A percentile compares a stretch with the other conserved stretches of the same genome.
phyloP scores from a whole-genome alignment of 2,888 invertebrate genomes.

The Pollenia angustigena region DNA sequence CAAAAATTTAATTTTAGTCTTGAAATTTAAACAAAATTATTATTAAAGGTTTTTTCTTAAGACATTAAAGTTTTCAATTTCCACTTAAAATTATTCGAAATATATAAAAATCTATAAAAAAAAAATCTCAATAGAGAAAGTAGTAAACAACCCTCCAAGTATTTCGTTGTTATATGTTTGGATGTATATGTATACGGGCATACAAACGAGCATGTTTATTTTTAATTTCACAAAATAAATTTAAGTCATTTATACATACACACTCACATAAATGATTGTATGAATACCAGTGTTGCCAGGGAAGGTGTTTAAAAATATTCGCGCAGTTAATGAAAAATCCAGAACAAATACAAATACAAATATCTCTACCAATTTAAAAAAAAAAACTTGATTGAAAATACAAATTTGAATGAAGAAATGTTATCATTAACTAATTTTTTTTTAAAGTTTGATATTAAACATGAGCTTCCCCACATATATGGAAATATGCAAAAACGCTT shows the following conservation, averaged over 20 bases:
- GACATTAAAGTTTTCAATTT: neutral
- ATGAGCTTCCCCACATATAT: too few species aligned
- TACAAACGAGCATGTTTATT: constrained; percentile 37
- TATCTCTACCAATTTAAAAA: too few species aligned
- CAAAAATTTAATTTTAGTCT: neutral
- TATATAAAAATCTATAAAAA: neutral
- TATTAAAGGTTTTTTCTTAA: neutral
- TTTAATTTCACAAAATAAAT: constrained; percentile 53
- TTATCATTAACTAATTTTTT: too few species aligned
- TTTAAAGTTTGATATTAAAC: too few species aligned
- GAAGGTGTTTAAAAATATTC: too few species aligned
- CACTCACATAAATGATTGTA: neutral
- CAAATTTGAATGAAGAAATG: too few species aligned
- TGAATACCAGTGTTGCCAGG: too few species aligned
- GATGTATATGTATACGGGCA: neutral
- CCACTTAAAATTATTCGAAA: neutral
- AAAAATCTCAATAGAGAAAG: constrained; percentile 25
- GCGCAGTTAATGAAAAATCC: too few species aligned
- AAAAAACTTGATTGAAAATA: too few species aligned
- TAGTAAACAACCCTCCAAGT: constrained; percentile 49
- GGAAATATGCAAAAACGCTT: too few species aligned
- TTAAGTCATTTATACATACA: constrained; percentile 3
- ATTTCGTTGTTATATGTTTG: neutral
- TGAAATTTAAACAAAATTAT: neutral
- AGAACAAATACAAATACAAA: too few species aligned